A percentile compares a stretch with the other conserved stretches of the same genome.
Conservation (phyloP, 2,797 vertebrate species). For the Capromys pilorides region DNA sequence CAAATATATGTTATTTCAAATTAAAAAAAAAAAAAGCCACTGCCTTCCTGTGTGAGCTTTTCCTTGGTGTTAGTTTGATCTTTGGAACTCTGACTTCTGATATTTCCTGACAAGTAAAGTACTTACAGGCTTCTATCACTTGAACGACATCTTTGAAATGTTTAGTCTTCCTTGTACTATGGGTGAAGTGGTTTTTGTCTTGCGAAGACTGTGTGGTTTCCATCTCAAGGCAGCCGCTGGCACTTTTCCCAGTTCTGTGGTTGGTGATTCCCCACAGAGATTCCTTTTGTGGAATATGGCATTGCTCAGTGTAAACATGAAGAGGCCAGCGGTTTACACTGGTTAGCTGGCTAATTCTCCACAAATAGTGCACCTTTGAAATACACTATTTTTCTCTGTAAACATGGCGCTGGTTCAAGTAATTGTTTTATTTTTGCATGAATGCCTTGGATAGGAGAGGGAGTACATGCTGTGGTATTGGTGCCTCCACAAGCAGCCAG, state of each 20-base stretch:
- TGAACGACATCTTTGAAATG: slow-evolving; percentile 37
- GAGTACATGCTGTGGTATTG: background rate
- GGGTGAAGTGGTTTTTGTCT: slow-evolving; percentile 1
- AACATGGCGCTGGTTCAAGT: background rate
- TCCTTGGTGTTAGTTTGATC: background rate
- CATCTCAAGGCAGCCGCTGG: background rate
- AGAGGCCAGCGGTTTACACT: background rate
- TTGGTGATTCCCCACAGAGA: background rate
- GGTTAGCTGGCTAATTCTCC: background rate
- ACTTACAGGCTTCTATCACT: background rate
- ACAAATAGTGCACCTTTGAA: slow-evolving; percentile 4
- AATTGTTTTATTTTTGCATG: background rate
- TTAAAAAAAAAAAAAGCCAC: background rate
- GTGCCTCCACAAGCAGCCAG: background rate
- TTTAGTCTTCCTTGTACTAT: background rate
- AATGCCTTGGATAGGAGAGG: background rate
- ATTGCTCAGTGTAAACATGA: background rate
- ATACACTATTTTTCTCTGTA: background rate
- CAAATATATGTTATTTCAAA: slow-evolving; percentile 3
- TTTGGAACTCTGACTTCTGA: slow-evolving; percentile 23
- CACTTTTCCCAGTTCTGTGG: background rate
- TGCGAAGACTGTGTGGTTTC: slow-evolving; percentile 27
- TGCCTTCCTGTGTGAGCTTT: background rate
- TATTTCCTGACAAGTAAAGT: background rate
- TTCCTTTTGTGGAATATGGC: background rate